Percentiles rank a stretch among this genome's conserved stretches.
phyloP scores from a whole-genome alignment of 2,113 vertebrate species.

The Heterotilapia buettikoferi region DNA sequence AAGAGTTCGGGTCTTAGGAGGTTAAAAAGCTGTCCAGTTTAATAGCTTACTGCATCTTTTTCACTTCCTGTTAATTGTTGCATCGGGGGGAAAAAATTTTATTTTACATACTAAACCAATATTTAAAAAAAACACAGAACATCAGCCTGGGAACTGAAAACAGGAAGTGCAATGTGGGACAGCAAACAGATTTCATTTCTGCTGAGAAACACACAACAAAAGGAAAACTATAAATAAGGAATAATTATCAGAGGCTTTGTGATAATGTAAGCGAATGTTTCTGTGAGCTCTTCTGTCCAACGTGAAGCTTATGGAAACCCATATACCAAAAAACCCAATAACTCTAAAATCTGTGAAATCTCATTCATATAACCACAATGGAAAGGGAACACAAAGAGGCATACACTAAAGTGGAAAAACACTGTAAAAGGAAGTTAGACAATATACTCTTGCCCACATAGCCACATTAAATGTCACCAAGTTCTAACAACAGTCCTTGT shows the following conservation, averaged over 20 bases:
- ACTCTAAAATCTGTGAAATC: background rate
- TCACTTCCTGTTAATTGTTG: background rate
- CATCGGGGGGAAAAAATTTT: accelerated
- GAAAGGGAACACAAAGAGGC: background rate
- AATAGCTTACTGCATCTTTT: background rate
- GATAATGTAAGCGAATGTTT: background rate
- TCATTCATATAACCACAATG: background rate
- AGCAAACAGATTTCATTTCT: background rate
- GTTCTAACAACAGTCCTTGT: background rate
- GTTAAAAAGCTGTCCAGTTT: accelerated
- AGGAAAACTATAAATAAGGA: background rate
- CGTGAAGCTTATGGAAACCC: background rate
- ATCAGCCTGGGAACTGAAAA: background rate
- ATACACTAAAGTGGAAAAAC: background rate
- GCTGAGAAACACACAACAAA: accelerated
- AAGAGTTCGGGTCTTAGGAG: too few species aligned
- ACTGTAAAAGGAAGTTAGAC: background rate
- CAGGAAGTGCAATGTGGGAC: background rate
- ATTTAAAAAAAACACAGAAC: background rate
- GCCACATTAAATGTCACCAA: background rate
- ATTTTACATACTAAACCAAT: background rate
- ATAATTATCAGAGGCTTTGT: background rate
- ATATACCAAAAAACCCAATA: background rate
- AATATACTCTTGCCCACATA: background rate
- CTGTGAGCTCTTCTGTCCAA: background rate